Evolutionary conservation across 2,888 invertebrate species (phyloP), one percentile per base, ranked within the genome.

Genomic region (Beris chalybata): DNA sequence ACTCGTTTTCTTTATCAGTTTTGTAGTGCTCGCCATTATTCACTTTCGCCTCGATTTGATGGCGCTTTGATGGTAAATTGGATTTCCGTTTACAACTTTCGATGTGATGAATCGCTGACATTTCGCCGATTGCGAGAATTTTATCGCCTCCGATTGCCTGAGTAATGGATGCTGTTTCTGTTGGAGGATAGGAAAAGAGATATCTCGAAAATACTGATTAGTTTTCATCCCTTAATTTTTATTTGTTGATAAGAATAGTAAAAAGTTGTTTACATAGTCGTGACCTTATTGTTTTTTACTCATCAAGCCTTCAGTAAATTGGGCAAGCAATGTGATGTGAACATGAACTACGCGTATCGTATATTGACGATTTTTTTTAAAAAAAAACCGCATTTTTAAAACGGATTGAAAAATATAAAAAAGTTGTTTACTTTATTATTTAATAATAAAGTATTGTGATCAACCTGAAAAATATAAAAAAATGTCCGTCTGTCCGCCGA

Each of bases 11-110:
- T 61, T 61, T 61, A 61, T 61, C 52, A 61, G 61, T 61, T 22
- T 61, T 61, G 61, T 61, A 61, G 61, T 61, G 61, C 52, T 61
- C 52, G 61, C 61, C 61, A 61, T 61, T 61, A 61, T 61, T 61
- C 61, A 61, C 61, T 61, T 61, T 61, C 50, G 61, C 38, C 52
- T 50, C 61, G 61, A 50, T 61, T 61, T 61, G 61, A 61, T 61
- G 61, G 61, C 61, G 50, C 61, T 61, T 61, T 61, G 61, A 61
- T 61, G 50, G 61, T 50, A 61, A 61, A 61, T 61, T 61, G 61
- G 61, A 61, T 61, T 61, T 61, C 61, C 61, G 61, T 61, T 61
- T 61, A 52, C 61, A 61, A 50, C 52, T 61, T 61, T 52, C 31
- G 43, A 38, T 43, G 61, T 61, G 61, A 61, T 61, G 61, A 61